Conservation (phyloP, 30 jellyfish, hydroid and myxozoan genomes). For the Cassiopea xamachana region DNA sequence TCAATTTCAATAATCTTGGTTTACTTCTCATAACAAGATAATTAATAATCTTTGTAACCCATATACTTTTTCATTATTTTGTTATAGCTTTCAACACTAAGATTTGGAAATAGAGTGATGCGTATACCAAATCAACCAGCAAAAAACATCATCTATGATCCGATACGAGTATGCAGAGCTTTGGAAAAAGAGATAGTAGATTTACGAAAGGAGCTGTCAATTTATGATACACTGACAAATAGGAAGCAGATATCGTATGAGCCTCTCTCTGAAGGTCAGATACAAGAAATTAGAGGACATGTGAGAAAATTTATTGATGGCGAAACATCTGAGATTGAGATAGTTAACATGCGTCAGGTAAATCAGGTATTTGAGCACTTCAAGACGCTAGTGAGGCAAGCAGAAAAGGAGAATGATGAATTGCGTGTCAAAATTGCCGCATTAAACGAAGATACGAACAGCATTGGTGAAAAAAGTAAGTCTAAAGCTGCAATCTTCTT, state of each 20-base stretch:
- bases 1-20: too few relatives aligned
- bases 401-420: slow-evolving; percentile 56
- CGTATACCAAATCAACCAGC: slow-evolving; percentile 87
- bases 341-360: slow-evolving; percentile 83
- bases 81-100: slow-evolving; percentile 90
- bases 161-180: slow-evolving; percentile 71
- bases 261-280: slow-evolving; percentile 87
- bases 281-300: slow-evolving; percentile 79
- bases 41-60: too few relatives aligned
- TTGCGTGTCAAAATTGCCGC: slow-evolving; percentile 49
- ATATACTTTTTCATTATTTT: not conserved
- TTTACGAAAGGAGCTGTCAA: slow-evolving; percentile 82
- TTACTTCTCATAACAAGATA: too few relatives aligned
- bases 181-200: slow-evolving; percentile 83
- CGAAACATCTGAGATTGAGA: slow-evolving; percentile 76
- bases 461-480: slow-evolving; percentile 10
- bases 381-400: slow-evolving; percentile 58
- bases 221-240: slow-evolving; percentile 93
- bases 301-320: slow-evolving; percentile 80
- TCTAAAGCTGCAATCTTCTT: not conserved
- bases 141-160: slow-evolving; percentile 60
- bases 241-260: slow-evolving; percentile 85
- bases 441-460: slow-evolving; percentile 32
- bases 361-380: slow-evolving; percentile 88
- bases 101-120: slow-evolving; percentile 94